Percentiles rank a stretch among this genome's conserved stretches.
These are phyloP conservation scores for Helicorthomorpha holstii DNA, from an alignment of 1,140 invertebrate species.

Conservation along the genomic window DNA sequence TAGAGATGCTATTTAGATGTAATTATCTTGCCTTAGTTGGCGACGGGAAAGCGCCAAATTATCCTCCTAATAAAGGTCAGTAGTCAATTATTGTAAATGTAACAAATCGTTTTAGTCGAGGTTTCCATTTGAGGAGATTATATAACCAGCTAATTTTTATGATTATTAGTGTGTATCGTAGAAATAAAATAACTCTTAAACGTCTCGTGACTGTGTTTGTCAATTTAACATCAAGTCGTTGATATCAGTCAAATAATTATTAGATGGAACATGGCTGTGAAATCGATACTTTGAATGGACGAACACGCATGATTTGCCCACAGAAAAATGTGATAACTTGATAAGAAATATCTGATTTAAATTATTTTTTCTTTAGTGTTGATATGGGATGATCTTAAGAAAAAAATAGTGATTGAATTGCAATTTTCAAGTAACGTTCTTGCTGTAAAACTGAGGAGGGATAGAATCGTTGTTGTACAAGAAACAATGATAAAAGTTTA, in stretches of 20 bases:
- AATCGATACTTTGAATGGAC: too few relatives aligned
- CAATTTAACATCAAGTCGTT: too few relatives aligned
- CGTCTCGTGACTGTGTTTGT: too few relatives aligned
- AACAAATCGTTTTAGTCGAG: background rate
- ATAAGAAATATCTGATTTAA: background rate
- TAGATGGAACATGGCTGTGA: too few relatives aligned
- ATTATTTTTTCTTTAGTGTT: constrained; percentile 45
- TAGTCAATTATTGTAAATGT: background rate
- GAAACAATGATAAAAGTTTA: constrained; percentile 95
- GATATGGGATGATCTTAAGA: constrained; percentile 95
- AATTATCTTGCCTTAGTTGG: constrained; percentile 94
- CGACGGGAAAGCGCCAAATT: constrained; percentile 74
- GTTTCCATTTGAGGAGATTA: too few relatives aligned
- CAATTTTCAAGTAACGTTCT: constrained; percentile 84
- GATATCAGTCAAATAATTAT: too few relatives aligned
- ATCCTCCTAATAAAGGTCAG: constrained; percentile 78
- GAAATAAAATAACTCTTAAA: too few relatives aligned
- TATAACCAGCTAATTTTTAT: too few relatives aligned
- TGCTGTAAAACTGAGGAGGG: constrained; percentile 72
- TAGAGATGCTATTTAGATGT: constrained; percentile 95
- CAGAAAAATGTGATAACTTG: too few relatives aligned
- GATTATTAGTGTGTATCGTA: too few relatives aligned
- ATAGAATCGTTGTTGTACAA: constrained; percentile 87
- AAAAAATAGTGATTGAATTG: constrained; percentile 76
- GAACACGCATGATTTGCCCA: too few relatives aligned